Percentiles rank a stretch among this genome's conserved stretches.
Conservation (phyloP, 2,797 vertebrate species). For the Onychomys torridus region DNA sequence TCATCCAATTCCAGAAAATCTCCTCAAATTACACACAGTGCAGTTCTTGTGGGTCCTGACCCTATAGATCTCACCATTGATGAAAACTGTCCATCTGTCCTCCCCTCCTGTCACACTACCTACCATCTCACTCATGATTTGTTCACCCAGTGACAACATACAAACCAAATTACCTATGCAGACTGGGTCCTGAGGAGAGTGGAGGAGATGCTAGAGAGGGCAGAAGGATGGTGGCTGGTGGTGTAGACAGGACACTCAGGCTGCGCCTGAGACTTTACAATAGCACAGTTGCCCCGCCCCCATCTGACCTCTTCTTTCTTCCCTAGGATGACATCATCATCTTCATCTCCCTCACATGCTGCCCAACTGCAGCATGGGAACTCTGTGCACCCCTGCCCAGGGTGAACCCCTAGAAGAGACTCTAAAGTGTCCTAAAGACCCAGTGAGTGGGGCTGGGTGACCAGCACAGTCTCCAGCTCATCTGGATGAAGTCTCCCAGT, state of each 20-base stretch:
- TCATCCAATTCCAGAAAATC: not conserved
- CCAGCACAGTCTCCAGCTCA: too few species aligned
- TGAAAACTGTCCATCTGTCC: not conserved
- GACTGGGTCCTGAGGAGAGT: not conserved
- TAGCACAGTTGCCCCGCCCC: not conserved
- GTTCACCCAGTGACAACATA: not conserved
- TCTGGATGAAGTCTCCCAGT: too few species aligned
- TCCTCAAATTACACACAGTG: not conserved
- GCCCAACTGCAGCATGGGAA: not conserved
- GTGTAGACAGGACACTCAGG: not conserved
- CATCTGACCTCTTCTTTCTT: not conserved
- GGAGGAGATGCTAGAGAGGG: not conserved
- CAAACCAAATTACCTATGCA: fast-evolving
- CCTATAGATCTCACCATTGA: not conserved
- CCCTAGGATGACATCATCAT: not conserved
- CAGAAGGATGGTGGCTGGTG: too few species aligned
- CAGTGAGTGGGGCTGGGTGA: not conserved
- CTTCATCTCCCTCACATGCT: not conserved
- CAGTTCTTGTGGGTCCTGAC: not conserved
- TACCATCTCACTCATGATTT: not conserved
- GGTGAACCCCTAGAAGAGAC: not conserved
- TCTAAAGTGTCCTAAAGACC: not conserved
- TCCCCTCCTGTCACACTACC: not conserved
- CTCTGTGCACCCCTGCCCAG: not conserved
- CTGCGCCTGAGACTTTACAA: not conserved